phyloP scores from a whole-genome alignment of 2,113 vertebrate genomes.

The Pseudorectes ferrugineus region DNA sequence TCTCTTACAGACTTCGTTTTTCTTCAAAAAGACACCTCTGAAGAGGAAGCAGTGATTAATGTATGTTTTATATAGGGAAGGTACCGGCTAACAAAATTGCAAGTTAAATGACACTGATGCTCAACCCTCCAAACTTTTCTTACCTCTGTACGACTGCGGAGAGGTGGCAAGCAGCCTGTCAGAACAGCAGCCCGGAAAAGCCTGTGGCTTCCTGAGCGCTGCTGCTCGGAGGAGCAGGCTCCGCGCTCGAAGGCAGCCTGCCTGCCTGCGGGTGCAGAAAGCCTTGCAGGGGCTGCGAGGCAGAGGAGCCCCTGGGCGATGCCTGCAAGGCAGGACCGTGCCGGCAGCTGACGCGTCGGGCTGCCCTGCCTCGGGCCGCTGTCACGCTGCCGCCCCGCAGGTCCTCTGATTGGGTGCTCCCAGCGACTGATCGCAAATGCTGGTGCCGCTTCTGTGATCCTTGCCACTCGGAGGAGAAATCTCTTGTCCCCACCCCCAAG shows the following conservation, averaged over 20 bases:
- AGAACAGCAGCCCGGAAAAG: background rate
- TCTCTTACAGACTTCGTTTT: background rate
- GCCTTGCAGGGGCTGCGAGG: background rate
- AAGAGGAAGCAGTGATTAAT: background rate
- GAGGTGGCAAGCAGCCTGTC: background rate
- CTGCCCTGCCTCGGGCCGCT: slow-evolving; percentile 49
- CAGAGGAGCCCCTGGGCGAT: background rate
- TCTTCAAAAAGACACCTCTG: background rate
- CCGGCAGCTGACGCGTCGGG: background rate
- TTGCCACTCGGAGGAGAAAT: slow-evolving; percentile 59
- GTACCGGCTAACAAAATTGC: background rate
- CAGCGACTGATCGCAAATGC: slow-evolving; percentile 72
- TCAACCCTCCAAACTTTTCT: background rate
- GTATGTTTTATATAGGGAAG: background rate
- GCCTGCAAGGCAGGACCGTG: background rate
- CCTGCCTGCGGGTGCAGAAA: background rate
- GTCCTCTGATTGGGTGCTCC: slow-evolving; percentile 76
- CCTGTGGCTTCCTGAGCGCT: background rate
- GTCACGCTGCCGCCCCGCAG: slow-evolving; percentile 64
- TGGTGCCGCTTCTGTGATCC: slow-evolving; percentile 64
- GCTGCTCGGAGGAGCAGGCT: background rate
- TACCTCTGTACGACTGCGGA: background rate
- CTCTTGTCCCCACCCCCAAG: slow-evolving; percentile 19
- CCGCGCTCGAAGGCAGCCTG: fast-evolving
- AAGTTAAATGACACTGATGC: background rate